phyloP scores from a whole-genome alignment of 2,797 vertebrate genomes.

The Miopithecus talapoin region DNA sequence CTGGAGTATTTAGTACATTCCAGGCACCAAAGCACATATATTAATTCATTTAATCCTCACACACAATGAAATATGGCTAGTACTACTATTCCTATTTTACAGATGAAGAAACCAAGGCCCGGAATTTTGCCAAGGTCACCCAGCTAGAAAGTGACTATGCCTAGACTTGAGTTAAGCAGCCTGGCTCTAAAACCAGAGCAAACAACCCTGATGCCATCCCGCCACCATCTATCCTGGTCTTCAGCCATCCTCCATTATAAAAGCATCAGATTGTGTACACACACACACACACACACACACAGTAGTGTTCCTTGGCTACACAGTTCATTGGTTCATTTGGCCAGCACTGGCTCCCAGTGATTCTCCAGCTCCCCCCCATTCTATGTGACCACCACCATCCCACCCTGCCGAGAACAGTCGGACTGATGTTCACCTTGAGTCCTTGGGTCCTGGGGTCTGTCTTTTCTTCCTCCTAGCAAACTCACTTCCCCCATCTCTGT shows the following conservation, averaged over 20 bases:
- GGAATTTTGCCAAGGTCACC: neutral
- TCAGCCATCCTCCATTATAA: neutral
- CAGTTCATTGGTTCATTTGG: neutral
- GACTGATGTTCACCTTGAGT: neutral
- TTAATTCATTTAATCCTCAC: neutral
- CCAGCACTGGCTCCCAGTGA: no score
- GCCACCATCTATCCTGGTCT: neutral
- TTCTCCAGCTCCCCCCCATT: neutral
- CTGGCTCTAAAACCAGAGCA: neutral
- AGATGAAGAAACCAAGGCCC: neutral
- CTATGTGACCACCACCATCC: neutral
- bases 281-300: neutral
- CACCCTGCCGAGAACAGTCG: neutral
- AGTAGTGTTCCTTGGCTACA: neutral
- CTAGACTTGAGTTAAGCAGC: neutral
- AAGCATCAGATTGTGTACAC: neutral
- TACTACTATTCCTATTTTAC: neutral
- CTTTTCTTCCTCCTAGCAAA: neutral
- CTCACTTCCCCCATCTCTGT: fast-evolving
- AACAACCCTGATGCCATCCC: no score
- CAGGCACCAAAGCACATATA: neutral
- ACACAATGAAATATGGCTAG: neutral
- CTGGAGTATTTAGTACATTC: neutral
- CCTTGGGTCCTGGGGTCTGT: neutral
- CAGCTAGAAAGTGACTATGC: neutral